Conservation (phyloP, 2,113 vertebrate genomes). For the Grammomys surdaster region DNA sequence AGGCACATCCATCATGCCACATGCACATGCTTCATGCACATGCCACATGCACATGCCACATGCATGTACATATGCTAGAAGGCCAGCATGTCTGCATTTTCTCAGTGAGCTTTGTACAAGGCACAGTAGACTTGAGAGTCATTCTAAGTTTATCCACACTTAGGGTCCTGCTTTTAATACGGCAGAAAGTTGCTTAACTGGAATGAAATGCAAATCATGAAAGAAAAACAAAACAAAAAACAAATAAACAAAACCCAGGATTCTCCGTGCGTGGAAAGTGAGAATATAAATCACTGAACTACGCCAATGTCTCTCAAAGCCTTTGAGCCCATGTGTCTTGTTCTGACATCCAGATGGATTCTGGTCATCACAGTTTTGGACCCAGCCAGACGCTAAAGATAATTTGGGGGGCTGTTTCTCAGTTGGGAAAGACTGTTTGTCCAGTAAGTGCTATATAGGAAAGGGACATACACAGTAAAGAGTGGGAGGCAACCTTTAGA, state of each 20-base stretch:
- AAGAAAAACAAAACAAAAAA: neutral
- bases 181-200: constrained; percentile 47
- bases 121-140: neutral
- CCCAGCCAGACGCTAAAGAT: neutral
- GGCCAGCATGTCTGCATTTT: neutral
- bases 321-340: constrained; percentile 8
- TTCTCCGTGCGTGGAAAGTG: constrained; percentile 46
- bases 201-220: constrained; percentile 46
- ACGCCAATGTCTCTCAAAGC: neutral
- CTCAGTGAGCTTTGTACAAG: constrained; percentile 38
- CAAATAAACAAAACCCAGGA: neutral
- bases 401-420: neutral
- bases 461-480: neutral
- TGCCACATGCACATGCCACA: too few species aligned
- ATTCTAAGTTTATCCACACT: constrained; percentile 51
- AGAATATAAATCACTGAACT: neutral
- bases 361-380: neutral
- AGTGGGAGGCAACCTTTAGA: neutral
- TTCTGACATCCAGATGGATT: constrained; percentile 50
- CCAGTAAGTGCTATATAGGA: accelerated
- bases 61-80: too few species aligned
- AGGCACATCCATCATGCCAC: neutral
- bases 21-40: too few species aligned
- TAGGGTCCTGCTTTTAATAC: constrained; percentile 54
- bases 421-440: neutral